phyloP scores from a whole-genome alignment of 1,140 invertebrate genomes.

The Acarapis woodi region DNA sequence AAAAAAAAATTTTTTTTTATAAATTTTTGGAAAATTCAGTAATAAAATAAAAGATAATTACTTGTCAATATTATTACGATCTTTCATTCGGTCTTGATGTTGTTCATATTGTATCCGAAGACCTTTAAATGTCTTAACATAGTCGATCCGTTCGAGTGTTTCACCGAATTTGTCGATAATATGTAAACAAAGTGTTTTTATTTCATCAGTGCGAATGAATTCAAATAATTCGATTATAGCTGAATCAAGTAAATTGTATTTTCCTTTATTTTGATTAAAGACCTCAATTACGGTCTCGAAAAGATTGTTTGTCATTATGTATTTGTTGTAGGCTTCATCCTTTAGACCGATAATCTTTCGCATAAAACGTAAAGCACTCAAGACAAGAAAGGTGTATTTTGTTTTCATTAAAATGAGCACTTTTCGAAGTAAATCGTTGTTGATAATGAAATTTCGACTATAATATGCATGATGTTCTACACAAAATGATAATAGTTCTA shows the following conservation, averaged over 20 bases:
- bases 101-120: slow-evolving; percentile 73
- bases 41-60: slow-evolving; percentile 16
- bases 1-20: slow-evolving; percentile 7
- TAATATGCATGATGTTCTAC: slow-evolving; percentile 99
- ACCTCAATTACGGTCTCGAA: slow-evolving; percentile 87
- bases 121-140: slow-evolving; percentile 86
- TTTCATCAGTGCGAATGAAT: slow-evolving; percentile 86
- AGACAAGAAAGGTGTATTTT: slow-evolving; percentile 82
- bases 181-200: slow-evolving; percentile 73
- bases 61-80: slow-evolving; percentile 28
- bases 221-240: slow-evolving; percentile 98
- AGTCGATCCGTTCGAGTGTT: slow-evolving; percentile 67
- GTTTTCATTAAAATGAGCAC: slow-evolving; percentile 91
- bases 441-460: slow-evolving; percentile 89
- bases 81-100: slow-evolving; percentile 41
- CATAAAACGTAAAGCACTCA: slow-evolving; percentile 78
- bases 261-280: slow-evolving; percentile 77
- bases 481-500: slow-evolving; percentile 92
- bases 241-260: slow-evolving; percentile 94
- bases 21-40: slow-evolving; percentile 1
- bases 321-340: slow-evolving; percentile 90
- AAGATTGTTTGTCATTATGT: slow-evolving; percentile 82
- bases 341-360: slow-evolving; percentile 86
- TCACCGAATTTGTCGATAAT: slow-evolving; percentile 83
- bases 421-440: slow-evolving; percentile 74